Conservation (phyloP, 2,113 vertebrate species). For the Sphaerodactylus townsendi region DNA sequence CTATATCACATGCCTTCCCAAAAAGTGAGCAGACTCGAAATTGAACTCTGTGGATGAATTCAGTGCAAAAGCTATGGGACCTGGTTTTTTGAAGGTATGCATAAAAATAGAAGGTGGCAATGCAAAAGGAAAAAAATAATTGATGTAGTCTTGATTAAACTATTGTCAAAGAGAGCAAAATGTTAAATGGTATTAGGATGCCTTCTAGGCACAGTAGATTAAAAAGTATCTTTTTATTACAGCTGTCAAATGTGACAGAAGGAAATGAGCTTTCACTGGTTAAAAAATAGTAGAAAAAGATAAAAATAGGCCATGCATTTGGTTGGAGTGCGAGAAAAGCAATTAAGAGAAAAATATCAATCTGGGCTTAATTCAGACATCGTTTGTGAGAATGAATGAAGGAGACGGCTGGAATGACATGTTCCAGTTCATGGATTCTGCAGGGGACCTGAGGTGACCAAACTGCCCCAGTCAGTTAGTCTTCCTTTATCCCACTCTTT, state of each 20-base stretch:
- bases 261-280: slow-evolving; percentile 22
- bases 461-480: too few species aligned
- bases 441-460: too few species aligned
- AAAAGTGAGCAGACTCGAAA: slow-evolving; percentile 46
- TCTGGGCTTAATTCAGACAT: background rate
- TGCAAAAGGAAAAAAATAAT: background rate
- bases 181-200: background rate
- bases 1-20: background rate
- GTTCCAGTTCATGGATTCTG: too few species aligned
- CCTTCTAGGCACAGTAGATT: slow-evolving; percentile 17
- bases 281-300: background rate
- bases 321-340: too few species aligned
- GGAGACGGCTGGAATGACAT: too few species aligned
- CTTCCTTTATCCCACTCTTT: too few species aligned
- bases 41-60: background rate
- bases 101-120: slow-evolving; percentile 9
- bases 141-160: background rate
- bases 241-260: slow-evolving; percentile 26
- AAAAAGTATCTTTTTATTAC: slow-evolving; percentile 21
- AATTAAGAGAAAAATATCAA: background rate
- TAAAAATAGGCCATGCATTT: slow-evolving; percentile 4
- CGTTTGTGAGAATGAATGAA: background rate
- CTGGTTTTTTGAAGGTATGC: slow-evolving; percentile 20
- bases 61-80: slow-evolving; percentile 30
- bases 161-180: background rate